A percentile compares a stretch with the other conserved stretches of the same genome.
Conservation (phyloP, 2,113 vertebrate species). For the Paramormyrops kingsleyae region DNA sequence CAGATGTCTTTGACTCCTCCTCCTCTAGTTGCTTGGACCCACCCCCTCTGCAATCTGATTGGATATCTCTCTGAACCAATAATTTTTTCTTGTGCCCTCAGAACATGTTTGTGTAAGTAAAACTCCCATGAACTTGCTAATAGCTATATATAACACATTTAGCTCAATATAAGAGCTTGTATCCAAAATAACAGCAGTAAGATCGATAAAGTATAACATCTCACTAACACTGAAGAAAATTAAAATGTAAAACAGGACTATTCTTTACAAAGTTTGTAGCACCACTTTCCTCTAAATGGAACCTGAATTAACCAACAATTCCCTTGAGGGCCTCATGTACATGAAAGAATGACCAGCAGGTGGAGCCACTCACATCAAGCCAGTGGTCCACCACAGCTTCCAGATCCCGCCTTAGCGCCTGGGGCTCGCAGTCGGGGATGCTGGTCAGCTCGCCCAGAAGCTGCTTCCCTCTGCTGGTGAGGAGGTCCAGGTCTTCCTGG, state of each 20-base stretch:
- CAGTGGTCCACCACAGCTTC: conserved; percentile 76
- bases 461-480: conserved; percentile 79
- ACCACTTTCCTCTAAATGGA: neutral
- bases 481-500: conserved; percentile 78
- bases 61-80: too few relatives aligned
- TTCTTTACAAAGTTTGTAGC: neutral
- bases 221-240: neutral
- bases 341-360: neutral
- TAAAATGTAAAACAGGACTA: neutral
- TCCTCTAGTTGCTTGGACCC: too few relatives aligned
- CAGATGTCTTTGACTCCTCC: too few relatives aligned
- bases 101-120: too few relatives aligned
- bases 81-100: too few relatives aligned
- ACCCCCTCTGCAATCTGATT: too few relatives aligned
- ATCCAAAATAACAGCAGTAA: neutral
- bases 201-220: neutral
- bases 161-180: neutral
- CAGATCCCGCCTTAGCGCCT: conserved; percentile 67
- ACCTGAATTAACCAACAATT: neutral
- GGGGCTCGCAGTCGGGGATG: conserved; percentile 60
- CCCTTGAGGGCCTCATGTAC: neutral
- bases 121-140: neutral
- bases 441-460: conserved; percentile 75
- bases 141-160: neutral
- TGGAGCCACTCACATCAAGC: conserved; percentile 72